These are phyloP conservation scores for Muntiacus muntjak DNA, from an alignment of 2,113 vertebrate species.

Conservation along the genomic window DNA sequence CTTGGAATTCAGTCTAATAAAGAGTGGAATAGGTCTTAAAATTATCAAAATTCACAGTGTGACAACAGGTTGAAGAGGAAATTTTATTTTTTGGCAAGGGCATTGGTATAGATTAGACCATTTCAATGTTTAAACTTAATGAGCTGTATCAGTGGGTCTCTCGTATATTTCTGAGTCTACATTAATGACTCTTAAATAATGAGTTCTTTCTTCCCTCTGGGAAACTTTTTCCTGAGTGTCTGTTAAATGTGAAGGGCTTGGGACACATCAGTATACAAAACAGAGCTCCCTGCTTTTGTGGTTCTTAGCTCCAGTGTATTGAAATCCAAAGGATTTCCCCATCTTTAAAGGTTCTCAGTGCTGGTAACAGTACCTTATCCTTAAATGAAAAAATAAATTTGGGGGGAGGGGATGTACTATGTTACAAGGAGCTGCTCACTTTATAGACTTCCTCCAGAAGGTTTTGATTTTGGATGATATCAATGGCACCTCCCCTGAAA, in stretches of 20 bases:
- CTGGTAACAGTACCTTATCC: background rate
- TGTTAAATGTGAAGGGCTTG: conserved; percentile 8
- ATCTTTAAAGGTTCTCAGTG: background rate
- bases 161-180: background rate
- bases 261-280: background rate
- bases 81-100: background rate
- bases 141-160: background rate
- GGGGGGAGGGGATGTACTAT: background rate
- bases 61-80: background rate
- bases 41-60: background rate
- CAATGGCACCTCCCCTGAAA: background rate
- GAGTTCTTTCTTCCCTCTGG: background rate
- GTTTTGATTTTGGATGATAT: conserved; percentile 26
- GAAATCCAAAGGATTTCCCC: background rate
- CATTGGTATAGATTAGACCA: background rate
- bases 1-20: conserved; percentile 22
- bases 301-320: background rate
- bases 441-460: background rate
- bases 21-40: background rate
- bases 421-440: background rate
- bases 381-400: background rate
- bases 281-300: background rate
- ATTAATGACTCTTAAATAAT: conserved; percentile 34
- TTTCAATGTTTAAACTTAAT: background rate
- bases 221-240: conserved; percentile 19